Conservation (phyloP, 2,797 vertebrate species). For the Aulostomus chinensis region DNA sequence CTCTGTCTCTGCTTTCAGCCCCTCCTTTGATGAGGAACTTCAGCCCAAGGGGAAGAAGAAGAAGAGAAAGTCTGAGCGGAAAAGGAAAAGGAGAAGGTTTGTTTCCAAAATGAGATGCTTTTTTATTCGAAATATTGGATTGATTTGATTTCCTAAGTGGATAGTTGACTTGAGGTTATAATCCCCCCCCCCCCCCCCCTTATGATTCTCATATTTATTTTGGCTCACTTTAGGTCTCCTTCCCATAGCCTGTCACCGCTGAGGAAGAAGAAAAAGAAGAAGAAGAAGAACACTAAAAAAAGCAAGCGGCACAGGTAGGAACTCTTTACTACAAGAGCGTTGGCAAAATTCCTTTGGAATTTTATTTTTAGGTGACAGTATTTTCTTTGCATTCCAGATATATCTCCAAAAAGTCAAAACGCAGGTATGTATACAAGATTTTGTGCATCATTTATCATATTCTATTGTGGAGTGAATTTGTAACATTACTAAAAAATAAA, state of each 20-base stretch:
- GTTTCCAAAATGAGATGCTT: conserved; percentile 30
- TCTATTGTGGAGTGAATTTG: too few relatives aligned
- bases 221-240: conserved; percentile 80
- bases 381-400: conserved; percentile 77
- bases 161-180: neutral
- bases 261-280: conserved; percentile 97
- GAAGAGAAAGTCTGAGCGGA: conserved; percentile 91
- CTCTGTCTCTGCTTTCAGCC: conserved; percentile 62
- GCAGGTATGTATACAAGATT: conserved; percentile 82
- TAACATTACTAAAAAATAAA: too few relatives aligned
- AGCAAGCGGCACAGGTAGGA: conserved; percentile 91
- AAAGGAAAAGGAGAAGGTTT: conserved; percentile 91
- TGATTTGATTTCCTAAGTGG: too few relatives aligned
- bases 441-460: too few relatives aligned
- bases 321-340: too few relatives aligned
- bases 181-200: too few relatives aligned
- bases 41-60: conserved; percentile 89
- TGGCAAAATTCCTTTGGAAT: too few relatives aligned
- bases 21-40: conserved; percentile 73
- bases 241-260: conserved; percentile 89
- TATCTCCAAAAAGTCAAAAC: conserved; percentile 92
- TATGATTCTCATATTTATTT: neutral
- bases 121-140: too few relatives aligned
- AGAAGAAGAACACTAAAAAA: conserved; percentile 96
- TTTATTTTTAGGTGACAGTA: conserved; percentile 15